Conservation (phyloP, 2,113 vertebrate species). For the Lamprologus callipterus region DNA sequence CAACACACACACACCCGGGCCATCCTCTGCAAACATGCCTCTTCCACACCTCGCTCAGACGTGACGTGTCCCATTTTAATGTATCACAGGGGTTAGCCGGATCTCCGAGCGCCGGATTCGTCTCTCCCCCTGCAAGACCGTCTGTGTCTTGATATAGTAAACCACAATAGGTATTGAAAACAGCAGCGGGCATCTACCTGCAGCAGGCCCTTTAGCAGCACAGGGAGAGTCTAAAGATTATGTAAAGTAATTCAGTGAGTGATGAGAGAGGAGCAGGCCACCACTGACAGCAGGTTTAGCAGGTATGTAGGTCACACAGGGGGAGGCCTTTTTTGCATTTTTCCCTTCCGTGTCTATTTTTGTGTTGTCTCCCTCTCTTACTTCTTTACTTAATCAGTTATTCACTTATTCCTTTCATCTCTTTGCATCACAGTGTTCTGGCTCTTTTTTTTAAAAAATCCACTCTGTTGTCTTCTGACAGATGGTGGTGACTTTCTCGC, state of each 20-base stretch:
- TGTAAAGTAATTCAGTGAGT: slow-evolving; percentile 70
- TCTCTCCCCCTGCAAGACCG: background rate
- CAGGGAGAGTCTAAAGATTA: slow-evolving; percentile 60
- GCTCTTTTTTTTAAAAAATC: background rate
- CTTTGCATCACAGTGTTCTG: background rate
- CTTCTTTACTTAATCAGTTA: slow-evolving; percentile 52
- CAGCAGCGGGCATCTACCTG: slow-evolving; percentile 5
- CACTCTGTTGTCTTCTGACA: slow-evolving; percentile 1
- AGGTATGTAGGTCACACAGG: slow-evolving; percentile 70
- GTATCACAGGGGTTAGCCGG: background rate
- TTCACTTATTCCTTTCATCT: slow-evolving; percentile 50
- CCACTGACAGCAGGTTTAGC: slow-evolving; percentile 67
- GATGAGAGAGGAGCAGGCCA: slow-evolving; percentile 58
- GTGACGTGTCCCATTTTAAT: slow-evolving; percentile 7
- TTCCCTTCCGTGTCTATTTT: slow-evolving; percentile 53
- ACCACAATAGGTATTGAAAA: slow-evolving; percentile 32
- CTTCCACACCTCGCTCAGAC: background rate
- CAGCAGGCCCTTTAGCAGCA: slow-evolving; percentile 5
- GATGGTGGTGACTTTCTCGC: background rate
- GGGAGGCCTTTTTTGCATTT: slow-evolving; percentile 61
- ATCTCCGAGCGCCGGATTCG: background rate
- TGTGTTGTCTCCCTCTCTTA: slow-evolving; percentile 47
- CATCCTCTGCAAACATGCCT: background rate
- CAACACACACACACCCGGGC: background rate
- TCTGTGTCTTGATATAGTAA: slow-evolving; percentile 14